Base-by-base conservation (phyloP, 2,888 invertebrate genomes). In the Ophion ellenae region DNA sequence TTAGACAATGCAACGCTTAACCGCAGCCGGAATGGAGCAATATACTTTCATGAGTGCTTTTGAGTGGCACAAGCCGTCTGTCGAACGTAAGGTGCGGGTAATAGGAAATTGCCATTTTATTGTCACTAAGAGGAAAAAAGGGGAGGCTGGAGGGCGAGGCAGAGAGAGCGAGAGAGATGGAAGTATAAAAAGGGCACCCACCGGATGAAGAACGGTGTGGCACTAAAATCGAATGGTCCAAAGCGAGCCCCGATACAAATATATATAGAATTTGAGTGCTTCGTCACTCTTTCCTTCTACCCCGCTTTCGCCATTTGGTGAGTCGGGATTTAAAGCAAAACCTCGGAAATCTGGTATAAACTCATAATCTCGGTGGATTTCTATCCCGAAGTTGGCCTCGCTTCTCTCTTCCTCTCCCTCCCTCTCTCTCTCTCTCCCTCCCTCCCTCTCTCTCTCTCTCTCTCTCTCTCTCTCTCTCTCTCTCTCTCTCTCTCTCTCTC, bases 1-100 rank as follows among this genome's bases (percentile, higher is more conserved):
- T 92, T 90, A 91, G 91, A 91, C 90, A 92, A 92, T 91, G 91
- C 90, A 90, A 90, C 89, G 91, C 92, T 92, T 91, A 92, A 91
- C 90, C 89, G 89, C 88, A 74, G 77, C 87, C 83, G 81, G 88
- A 89, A 89, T 91, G 90, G 89, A 90, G 91, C 90, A 92, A 92
- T 92, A 92, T 93, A 92, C 90, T 92, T 92, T 91, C 91, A 91
- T 90, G 92, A 92, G 92, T 90, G 83, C 85, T 87, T 83, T 17
- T 57, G 32, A 36, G 59, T 32, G 40, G 59, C 28, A 36, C 75
- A 69, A 79, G 76, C 53, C 71, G 75, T 32, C 53, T 70, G 81
- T 59, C 63, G 70, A 67, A 69, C 78, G 75, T 78, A 84, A 83
- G 63, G 63, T 53, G 63, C 28, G 2, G 61, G 61, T 63, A 63